Conservation (phyloP, 2,797 vertebrate species). For the Stomatorhinus walkeri region DNA sequence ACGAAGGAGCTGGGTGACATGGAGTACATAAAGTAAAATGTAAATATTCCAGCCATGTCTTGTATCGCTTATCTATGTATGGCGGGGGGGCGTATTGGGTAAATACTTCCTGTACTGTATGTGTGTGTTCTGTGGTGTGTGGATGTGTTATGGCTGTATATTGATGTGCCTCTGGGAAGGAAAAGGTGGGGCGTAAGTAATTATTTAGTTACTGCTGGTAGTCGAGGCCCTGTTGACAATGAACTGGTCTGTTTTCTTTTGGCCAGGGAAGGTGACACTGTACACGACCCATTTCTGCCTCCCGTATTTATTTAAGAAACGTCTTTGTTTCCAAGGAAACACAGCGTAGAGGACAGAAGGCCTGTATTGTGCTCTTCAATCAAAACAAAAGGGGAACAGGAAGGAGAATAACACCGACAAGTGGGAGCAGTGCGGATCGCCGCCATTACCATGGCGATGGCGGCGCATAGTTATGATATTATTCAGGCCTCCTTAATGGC, state of each 20-base stretch:
- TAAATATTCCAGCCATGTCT: background rate
- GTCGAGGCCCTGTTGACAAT: background rate
- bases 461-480: background rate
- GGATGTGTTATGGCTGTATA: background rate
- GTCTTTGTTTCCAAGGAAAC: constrained; percentile 66
- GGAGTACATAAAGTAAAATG: background rate
- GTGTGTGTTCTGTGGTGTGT: background rate
- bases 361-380: constrained; percentile 46
- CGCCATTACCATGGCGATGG: background rate
- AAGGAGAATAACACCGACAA: background rate
- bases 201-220: background rate
- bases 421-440: background rate
- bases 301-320: constrained; percentile 8
- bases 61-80: background rate
- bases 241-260: constrained; percentile 5
- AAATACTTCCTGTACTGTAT: background rate
- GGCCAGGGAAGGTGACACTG: background rate
- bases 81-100: background rate
- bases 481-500: background rate
- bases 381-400: constrained; percentile 31
- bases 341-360: constrained; percentile 42
- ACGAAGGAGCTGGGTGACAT: background rate
- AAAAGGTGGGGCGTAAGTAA: background rate
- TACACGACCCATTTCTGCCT: background rate
- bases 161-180: background rate